These are phyloP conservation scores for Diceros bicornis DNA, from an alignment of 2,797 vertebrate species.

Conservation along the genomic window DNA sequence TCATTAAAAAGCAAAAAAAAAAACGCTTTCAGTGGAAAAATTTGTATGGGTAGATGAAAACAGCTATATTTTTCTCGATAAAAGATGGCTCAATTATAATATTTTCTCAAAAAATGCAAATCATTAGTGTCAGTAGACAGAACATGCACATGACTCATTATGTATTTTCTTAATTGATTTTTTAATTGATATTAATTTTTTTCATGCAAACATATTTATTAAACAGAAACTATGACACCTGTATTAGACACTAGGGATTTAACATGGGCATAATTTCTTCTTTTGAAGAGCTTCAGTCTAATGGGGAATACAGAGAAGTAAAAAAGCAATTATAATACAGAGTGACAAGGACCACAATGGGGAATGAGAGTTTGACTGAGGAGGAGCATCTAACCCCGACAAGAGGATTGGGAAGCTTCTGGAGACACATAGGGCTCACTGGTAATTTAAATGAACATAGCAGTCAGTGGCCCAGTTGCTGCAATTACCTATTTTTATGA, in stretches of 20 bases:
- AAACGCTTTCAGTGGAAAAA: not conserved
- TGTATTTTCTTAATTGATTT: conserved; percentile 36
- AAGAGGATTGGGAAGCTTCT: not conserved
- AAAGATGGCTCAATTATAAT: not conserved
- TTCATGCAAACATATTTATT: conserved; percentile 62
- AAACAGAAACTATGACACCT: not conserved
- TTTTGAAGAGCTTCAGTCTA: not conserved
- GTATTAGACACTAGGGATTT: not conserved
- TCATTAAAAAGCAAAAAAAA: not conserved
- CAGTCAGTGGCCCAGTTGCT: not conserved
- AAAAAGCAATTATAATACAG: conserved; percentile 61
- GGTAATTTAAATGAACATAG: not conserved
- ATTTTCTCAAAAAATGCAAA: not conserved
- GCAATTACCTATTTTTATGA: conserved; percentile 40
- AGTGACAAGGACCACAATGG: not conserved
- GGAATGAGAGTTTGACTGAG: not conserved
- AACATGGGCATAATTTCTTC: not conserved
- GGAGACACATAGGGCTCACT: not conserved
- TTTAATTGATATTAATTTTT: conserved; percentile 48
- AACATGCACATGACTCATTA: conserved; percentile 11
- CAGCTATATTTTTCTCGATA: not conserved
- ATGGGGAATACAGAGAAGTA: not conserved
- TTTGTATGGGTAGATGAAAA: not conserved
- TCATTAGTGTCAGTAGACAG: not conserved
- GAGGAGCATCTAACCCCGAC: not conserved